These are phyloP conservation scores for Enteromius radiatus DNA, from an alignment of 2,797 vertebrate genomes.

Conservation along the genomic window DNA sequence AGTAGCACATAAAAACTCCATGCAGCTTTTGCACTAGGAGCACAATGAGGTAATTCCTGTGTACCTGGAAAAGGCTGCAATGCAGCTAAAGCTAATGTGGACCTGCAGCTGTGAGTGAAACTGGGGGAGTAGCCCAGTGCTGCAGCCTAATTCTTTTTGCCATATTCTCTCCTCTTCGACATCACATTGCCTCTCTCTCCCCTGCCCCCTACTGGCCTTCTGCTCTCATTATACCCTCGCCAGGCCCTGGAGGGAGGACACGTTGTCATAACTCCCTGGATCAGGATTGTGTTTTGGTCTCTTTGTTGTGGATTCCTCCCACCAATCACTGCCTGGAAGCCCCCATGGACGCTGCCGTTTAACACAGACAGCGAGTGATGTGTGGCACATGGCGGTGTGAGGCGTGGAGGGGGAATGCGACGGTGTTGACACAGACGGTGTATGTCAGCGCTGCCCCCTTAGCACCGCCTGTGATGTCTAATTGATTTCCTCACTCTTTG, in stretches of 20 bases:
- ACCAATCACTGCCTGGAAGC: constrained; percentile 27
- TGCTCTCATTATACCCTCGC: background rate
- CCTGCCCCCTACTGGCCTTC: constrained; percentile 25
- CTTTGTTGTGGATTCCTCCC: constrained; percentile 33
- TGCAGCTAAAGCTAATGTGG: constrained; percentile 47
- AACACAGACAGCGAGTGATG: constrained; percentile 32
- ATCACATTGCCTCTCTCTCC: constrained; percentile 20
- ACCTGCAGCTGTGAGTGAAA: constrained; percentile 44
- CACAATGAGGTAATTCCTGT: constrained; percentile 34
- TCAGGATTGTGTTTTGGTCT: constrained; percentile 24
- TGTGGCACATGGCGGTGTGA: background rate
- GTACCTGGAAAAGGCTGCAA: constrained; percentile 49
- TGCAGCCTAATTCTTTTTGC: constrained; percentile 40
- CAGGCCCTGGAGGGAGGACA: constrained; percentile 17
- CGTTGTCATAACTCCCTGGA: constrained; percentile 18
- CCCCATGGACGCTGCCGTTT: background rate
- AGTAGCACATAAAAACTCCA: background rate
- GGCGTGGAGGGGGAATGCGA: background rate
- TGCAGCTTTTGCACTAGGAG: constrained; percentile 11
- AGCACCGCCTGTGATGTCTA: constrained; percentile 44
- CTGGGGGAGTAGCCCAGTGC: constrained; percentile 36
- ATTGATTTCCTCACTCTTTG: constrained; percentile 48
- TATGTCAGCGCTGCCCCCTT: constrained; percentile 27
- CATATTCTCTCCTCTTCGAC: constrained; percentile 53
- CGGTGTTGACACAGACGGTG: constrained; percentile 36